A percentile compares a stretch with the other conserved stretches of the same genome.
Evolutionary conservation across 2,113 vertebrate species (phyloP).

Genomic region (Crotalus tigris): DNA sequence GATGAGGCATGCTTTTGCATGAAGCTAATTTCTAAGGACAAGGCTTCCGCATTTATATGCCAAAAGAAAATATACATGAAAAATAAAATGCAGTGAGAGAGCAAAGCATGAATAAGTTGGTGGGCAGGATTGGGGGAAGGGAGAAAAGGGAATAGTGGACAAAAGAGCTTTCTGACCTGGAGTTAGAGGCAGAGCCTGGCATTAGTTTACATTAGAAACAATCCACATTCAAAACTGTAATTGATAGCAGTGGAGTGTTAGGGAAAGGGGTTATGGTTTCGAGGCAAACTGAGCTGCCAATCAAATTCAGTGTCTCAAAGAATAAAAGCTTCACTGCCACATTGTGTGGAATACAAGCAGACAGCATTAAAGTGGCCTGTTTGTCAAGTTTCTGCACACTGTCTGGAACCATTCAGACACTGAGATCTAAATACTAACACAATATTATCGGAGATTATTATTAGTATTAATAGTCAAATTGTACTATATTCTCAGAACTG

Average conservation of each 20-base stretch:
- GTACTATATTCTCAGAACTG: background rate
- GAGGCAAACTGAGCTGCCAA: constrained; percentile 79
- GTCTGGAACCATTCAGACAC: constrained; percentile 73
- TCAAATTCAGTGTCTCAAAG: constrained; percentile 78
- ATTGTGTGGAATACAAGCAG: constrained; percentile 76
- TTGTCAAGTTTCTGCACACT: constrained; percentile 78
- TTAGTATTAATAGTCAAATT: background rate
- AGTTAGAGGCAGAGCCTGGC: constrained; percentile 77
- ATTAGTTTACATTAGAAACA: constrained; percentile 87
- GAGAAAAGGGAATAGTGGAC: constrained; percentile 56
- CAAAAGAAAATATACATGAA: constrained; percentile 49
- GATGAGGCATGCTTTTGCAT: constrained; percentile 53
- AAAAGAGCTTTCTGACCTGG: constrained; percentile 74
- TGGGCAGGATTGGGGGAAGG: constrained; percentile 22
- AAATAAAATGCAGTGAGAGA: constrained; percentile 55
- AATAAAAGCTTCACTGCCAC: constrained; percentile 79
- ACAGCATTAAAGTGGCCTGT: constrained; percentile 75
- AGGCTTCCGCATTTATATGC: constrained; percentile 45
- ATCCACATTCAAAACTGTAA: constrained; percentile 87
- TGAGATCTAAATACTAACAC: constrained; percentile 70
- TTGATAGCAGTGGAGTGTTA: constrained; percentile 81
- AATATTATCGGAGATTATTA: constrained; percentile 66
- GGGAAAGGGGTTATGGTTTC: constrained; percentile 67
- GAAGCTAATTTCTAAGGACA: constrained; percentile 54
- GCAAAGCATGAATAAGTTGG: constrained; percentile 49